A percentile compares a stretch with the other conserved stretches of the same genome.
These are phyloP conservation scores for Ammospiza maritima DNA, from an alignment of 2,797 vertebrate genomes.

Conservation along the genomic window DNA sequence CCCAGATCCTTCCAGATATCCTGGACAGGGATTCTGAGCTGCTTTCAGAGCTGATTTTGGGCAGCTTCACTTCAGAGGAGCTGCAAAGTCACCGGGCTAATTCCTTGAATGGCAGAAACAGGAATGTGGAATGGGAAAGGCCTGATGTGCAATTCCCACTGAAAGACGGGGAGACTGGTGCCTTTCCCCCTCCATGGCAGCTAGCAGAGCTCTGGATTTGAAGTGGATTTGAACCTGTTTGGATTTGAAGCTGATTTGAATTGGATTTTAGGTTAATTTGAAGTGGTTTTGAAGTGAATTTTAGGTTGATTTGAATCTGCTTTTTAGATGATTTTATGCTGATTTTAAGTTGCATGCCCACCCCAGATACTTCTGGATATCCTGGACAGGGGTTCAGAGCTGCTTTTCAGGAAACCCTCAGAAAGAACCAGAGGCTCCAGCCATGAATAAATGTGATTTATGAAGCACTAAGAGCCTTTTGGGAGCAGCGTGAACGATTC, in stretches of 20 bases:
- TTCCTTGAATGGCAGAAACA: not conserved
- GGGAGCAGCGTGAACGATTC: constrained; percentile 38
- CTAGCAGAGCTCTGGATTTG: not conserved
- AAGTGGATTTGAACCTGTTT: too few species aligned
- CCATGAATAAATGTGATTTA: constrained; percentile 46
- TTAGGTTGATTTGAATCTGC: too few species aligned
- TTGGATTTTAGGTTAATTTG: too few species aligned
- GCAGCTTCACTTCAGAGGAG: not conserved
- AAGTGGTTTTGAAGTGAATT: not conserved
- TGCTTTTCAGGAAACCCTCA: not conserved
- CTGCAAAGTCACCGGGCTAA: not conserved
- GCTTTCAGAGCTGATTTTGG: too few species aligned
- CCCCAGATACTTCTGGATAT: accelerated
- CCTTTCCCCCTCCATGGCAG: not conserved
- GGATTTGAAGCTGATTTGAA: too few species aligned
- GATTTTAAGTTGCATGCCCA: not conserved
- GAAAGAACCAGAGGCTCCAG: not conserved
- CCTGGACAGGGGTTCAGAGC: not conserved
- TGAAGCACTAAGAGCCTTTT: constrained; percentile 25
- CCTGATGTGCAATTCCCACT: not conserved
- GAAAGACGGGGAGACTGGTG: not conserved
- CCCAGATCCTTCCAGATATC: too few species aligned
- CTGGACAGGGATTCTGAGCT: too few species aligned
- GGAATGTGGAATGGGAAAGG: not conserved
- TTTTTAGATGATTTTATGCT: not conserved